Base-by-base conservation (phyloP, 2,888 invertebrate genomes). In the Ophion obscuratus region DNA sequence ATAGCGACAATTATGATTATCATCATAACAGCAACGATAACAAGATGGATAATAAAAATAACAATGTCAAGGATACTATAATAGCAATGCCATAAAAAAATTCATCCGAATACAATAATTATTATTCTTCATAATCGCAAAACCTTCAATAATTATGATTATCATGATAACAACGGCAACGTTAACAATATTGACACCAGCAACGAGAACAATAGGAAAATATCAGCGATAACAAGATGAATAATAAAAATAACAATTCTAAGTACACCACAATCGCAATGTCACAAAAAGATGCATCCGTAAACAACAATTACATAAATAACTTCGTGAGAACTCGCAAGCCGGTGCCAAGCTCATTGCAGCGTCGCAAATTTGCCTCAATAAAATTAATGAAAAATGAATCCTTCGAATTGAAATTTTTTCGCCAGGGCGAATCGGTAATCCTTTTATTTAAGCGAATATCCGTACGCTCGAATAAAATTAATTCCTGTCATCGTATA, bases 401-500 rank as follows among this genome's bases (percentile, higher is more conserved):
- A 14, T 61, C 7, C 20, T 9, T 20, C 20, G 24, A 20, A 61
- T 61, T n/a, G 10, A 61, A 20, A 61, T 20, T 20, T 20, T 20
- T 61, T 20, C n/a, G 10, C 20, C n/a, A 7, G 31, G 27, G 11
- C 57, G 11, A 44, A 68, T 68, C 6, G 10, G 27, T 20, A 24
- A 64, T 66, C 44, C 64, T 64, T 64, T 27, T 14, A 62, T 62
- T 27, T 9, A 44, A 40, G 44, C 40, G 31, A 75, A 61, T 44
- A 47, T 59, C 20, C 17, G 20, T 47, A 47, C 27, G 11, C 10
- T 47, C 44, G 27, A 75, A 75, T 64, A 47, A 76, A 64, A 75
- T 77, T 57, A 57, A 67, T 66, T 77, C 20, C 57, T 77, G 53
- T 67, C 77, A 68, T 68, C 68, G 59, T 20, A 68, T 53, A 75